These are phyloP conservation scores for Syrista parreyssii DNA, from an alignment of 2,888 invertebrate species.

Conservation along the genomic window DNA sequence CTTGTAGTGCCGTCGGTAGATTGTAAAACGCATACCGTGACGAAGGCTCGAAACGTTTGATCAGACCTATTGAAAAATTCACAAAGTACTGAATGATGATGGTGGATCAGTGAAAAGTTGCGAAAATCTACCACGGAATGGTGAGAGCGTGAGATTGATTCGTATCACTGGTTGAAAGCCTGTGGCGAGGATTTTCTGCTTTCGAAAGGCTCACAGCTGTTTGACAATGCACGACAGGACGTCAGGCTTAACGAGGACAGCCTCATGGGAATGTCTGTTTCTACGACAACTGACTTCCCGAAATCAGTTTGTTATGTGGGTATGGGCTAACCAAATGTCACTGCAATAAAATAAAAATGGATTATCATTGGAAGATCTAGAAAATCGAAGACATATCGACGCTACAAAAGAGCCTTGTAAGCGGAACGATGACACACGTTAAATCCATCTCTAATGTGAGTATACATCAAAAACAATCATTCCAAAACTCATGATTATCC, in stretches of 20 bases:
- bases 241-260: background rate
- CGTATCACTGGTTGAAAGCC: background rate
- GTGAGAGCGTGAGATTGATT: background rate
- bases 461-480: background rate
- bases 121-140: background rate
- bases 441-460: background rate
- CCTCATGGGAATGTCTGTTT: background rate
- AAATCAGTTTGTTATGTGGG: background rate
- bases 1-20: background rate
- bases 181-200: background rate
- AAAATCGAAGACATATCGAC: background rate
- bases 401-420: background rate
- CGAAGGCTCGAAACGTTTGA: background rate
- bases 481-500: background rate
- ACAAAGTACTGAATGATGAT: background rate
- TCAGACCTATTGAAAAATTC: background rate
- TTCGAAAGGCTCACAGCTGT: background rate
- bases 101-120: background rate
- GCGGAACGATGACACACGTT: background rate
- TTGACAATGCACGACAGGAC: background rate
- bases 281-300: background rate
- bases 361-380: background rate
- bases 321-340: background rate
- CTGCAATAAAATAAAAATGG: background rate
- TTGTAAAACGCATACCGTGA: background rate